These are phyloP conservation scores for Trachelus tabidus DNA, from an alignment of 2,888 invertebrate species.

Conservation along the genomic window DNA sequence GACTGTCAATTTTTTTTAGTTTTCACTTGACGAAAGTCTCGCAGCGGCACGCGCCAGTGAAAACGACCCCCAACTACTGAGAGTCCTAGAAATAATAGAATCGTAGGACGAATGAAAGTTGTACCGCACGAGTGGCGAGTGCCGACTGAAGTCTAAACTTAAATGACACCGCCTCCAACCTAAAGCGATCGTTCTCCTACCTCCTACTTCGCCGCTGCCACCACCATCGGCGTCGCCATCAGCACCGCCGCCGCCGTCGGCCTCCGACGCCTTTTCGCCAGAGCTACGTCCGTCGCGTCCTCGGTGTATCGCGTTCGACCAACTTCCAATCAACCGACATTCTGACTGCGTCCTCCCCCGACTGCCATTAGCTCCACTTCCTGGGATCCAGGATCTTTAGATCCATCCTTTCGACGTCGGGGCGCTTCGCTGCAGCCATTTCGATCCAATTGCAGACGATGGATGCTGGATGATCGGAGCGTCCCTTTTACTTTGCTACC, in stretches of 20 bases:
- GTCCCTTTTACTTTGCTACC: not conserved
- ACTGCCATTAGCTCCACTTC: not conserved
- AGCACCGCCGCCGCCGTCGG: constrained; percentile 33
- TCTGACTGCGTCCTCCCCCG: not conserved
- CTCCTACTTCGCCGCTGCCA: constrained; percentile 9
- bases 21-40: not conserved
- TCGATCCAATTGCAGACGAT: not conserved
- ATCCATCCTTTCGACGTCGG: too few species aligned
- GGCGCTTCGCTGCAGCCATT: not conserved
- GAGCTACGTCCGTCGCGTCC: not conserved
- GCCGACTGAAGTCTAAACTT: constrained; percentile 62
- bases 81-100: not conserved
- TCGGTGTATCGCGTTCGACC: not conserved
- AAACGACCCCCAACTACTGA: not conserved
- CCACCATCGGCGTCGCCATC: constrained; percentile 27
- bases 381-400: not conserved
- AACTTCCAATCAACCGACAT: not conserved
- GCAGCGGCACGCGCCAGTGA: not conserved
- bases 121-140: constrained; percentile 56
- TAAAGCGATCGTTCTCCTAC: constrained; percentile 49
- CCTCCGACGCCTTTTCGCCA: constrained; percentile 15
- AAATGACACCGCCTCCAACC: constrained; percentile 60
- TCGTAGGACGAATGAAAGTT: constrained; percentile 31
- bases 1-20: not conserved
- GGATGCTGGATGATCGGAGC: not conserved